phyloP scores from a whole-genome alignment of 2,113 vertebrate species.

The Coturnix japonica region DNA sequence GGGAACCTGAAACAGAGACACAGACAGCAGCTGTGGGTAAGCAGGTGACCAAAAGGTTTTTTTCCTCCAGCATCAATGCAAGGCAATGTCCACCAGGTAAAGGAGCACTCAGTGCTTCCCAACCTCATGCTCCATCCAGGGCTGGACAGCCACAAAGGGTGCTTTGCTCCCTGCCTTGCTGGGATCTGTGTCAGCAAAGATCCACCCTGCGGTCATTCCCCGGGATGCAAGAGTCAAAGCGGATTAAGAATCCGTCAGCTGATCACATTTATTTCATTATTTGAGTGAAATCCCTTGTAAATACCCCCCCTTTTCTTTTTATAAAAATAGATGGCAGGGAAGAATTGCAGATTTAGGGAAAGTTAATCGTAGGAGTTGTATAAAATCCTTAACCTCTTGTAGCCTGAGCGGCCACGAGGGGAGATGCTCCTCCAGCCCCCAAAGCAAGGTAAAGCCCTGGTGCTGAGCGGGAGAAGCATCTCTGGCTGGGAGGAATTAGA shows the following conservation, averaged over 20 bases:
- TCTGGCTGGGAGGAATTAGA: background rate
- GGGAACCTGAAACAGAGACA: background rate
- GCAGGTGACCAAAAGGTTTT: background rate
- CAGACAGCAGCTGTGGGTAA: background rate
- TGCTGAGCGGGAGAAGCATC: background rate
- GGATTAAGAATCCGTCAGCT: constrained; percentile 60
- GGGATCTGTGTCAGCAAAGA: background rate
- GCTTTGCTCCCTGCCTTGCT: accelerated
- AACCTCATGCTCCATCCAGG: background rate
- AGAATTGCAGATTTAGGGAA: constrained; percentile 60
- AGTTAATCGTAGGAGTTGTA: constrained; percentile 47
- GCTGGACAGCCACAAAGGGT: background rate
- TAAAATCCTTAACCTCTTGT: constrained; percentile 36
- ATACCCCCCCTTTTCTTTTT: constrained; percentile 2
- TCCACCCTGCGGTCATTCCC: background rate
- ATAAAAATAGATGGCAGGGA: constrained; percentile 65
- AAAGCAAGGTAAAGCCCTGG: background rate
- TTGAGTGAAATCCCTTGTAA: constrained; percentile 65
- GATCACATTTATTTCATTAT: constrained; percentile 74
- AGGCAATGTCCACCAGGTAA: background rate
- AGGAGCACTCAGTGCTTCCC: background rate
- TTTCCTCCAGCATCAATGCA: background rate
- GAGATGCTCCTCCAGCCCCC: too few relatives aligned
- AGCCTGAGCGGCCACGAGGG: too few relatives aligned
- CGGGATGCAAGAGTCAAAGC: constrained; percentile 54